Conservation (phyloP, 2,113 vertebrate genomes). For the Nicator chloris region DNA sequence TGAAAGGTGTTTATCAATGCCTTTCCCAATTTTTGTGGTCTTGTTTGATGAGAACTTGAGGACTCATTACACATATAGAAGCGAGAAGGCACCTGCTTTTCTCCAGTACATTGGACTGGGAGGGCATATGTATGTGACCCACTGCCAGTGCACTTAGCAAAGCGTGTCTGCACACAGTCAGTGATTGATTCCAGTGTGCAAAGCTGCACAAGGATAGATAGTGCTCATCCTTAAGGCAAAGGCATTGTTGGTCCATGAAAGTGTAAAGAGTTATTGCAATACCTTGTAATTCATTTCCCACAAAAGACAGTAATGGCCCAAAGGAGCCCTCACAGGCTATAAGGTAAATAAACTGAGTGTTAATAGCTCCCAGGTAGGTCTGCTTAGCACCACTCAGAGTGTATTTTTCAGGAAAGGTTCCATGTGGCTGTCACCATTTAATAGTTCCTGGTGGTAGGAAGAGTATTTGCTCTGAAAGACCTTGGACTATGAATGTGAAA, state of each 20-base stretch:
- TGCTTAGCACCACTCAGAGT: neutral
- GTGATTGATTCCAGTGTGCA: neutral
- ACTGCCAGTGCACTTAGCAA: neutral
- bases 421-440: neutral
- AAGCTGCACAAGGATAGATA: neutral
- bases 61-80: neutral
- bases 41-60: neutral
- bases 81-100: neutral
- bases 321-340: conserved; percentile 2
- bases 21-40: neutral
- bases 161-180: neutral
- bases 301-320: conserved; percentile 3
- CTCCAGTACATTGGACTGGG: neutral
- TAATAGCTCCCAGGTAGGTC: neutral
- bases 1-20: neutral
- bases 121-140: neutral
- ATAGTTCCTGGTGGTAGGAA: neutral
- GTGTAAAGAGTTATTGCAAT: neutral
- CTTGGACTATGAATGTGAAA: neutral
- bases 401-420: conserved; percentile 16
- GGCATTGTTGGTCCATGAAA: neutral
- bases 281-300: neutral
- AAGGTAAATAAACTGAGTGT: conserved; percentile 11
- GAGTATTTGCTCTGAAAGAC: neutral
- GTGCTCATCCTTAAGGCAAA: neutral